Evolutionary conservation across 2,888 invertebrate species (phyloP), one percentile per base, ranked within the genome.

Genomic region (Anoplius nigerrimus): DNA sequence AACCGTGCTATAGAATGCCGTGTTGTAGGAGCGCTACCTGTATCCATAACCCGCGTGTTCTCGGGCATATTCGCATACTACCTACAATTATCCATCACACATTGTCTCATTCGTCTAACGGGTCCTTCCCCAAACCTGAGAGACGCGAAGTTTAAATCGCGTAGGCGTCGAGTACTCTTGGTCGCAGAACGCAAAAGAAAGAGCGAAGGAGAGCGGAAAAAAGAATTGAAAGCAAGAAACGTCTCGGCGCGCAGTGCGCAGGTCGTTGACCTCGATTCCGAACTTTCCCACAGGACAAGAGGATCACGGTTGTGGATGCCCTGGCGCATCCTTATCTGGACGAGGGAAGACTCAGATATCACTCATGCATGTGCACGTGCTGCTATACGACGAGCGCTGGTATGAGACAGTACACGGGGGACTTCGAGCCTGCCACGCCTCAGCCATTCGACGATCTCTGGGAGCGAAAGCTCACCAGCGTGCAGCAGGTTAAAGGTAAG

Each of bases 331-430:
- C 98, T 6, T 99, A 99, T 90, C 91, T 99, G 78, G 98, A 98
- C 88, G 99, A 99, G 89, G 99, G 99, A 27, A 93, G 99, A 78
- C 92, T 99, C 86, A 94, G 99, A 86, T 99, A 98, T 91, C 99
- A 99, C 91, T 99, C 98, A 74, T 99, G 99, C 90, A 99, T 99
- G 99, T 99, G 99, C 92, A 95, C 95, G 89, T 99, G 99, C 87
- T 99, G 99, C 91, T 97, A 95, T 90, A 94, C 95, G 66, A 93
- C 93, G 74, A 92, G 92, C 69, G 91, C 93, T 66, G 93, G 93
- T 58, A 93, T 94, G 91, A 91, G 98, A 67, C 97, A 97, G 89
- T 98, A 97, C 91, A 94, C 95, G 68, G 83, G 84, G 34, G 98
- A 98, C 90, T 95, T 98, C 82, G 98, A 98, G 90, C 98, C 97